Evolutionary conservation across 2,113 vertebrate species (phyloP).

Genomic region (Cyphomyrus discorhynchus): DNA sequence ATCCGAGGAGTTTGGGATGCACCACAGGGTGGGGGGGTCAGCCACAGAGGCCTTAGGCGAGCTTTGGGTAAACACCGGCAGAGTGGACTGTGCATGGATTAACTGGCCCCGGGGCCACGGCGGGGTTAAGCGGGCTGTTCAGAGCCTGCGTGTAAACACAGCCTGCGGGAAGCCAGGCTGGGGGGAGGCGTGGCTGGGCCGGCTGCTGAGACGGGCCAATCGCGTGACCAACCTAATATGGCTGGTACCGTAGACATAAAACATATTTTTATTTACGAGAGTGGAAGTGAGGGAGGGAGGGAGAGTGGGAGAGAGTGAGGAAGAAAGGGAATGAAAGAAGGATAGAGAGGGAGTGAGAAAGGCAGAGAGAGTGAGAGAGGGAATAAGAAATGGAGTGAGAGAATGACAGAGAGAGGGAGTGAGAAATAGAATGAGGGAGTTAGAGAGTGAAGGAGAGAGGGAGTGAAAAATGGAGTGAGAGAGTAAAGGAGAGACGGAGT

Average conservation of each 20-base stretch:
- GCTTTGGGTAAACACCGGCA: background rate
- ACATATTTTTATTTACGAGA: background rate
- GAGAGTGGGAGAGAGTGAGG: background rate
- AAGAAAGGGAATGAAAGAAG: background rate
- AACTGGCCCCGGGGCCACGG: background rate
- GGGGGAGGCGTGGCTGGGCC: background rate
- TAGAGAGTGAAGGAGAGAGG: no score
- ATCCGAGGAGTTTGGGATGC: background rate
- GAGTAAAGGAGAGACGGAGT: no score
- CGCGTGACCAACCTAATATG: background rate
- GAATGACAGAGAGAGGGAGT: background rate
- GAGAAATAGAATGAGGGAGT: no score
- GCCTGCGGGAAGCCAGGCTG: background rate
- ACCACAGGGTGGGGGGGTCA: background rate
- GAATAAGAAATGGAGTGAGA: background rate
- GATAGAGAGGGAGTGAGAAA: no score
- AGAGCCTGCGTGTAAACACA: conserved; percentile 3
- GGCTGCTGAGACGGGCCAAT: background rate
- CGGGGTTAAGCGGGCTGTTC: background rate
- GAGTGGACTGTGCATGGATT: background rate
- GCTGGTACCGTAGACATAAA: background rate
- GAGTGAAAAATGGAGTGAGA: no score
- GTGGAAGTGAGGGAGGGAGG: background rate
- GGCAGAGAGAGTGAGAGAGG: no score
- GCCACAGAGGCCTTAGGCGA: background rate